Evolutionary conservation across 2,888 invertebrate genomes (phyloP), one percentile per base, ranked within the genome.

Genomic region (Atherix ibis): DNA sequence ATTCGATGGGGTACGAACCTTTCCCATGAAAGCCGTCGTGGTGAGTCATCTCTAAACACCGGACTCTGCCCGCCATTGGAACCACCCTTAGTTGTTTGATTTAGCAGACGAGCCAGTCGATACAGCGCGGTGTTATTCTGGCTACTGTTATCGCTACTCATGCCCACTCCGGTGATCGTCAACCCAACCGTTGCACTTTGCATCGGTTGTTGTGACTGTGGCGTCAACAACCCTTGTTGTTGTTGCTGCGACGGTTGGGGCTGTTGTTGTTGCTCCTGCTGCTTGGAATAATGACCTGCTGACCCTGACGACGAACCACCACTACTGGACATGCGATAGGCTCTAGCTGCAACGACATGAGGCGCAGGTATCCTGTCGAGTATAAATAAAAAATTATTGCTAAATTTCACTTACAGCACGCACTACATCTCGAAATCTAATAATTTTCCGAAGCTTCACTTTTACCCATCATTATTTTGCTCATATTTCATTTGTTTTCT

Each of bases 11-110:
- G n/a, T 31, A 26, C 27, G 29, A 12, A 69, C 69, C 66, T 64
- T 46, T 68, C 68, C 68, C 68, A 69, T 31, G 68, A 68, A 39
- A 68, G 56, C 34, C 68, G 60, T 35, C 69, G 56, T 18, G 65
- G 64, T 40, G 64, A 58, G 44, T 65, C 65, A 44, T 66, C 65
- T 38, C 52, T 52, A 9, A 55, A 53, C 18, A 53, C 53, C 40
- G 55, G 54, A 45, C 54, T 56, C 28, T 55, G 53, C 40, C 43
- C 45, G 39, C 42, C 42, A 41, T 41, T 42, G 18, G 39, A 42
- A 38, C 38, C 43, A 17, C 45, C 44, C 32, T 50, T 52, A 39
- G 47, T 46, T 34, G 48, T 58, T 47, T 70, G 71, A 53, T 68
- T 70, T 43, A 70, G 60, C 37, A 71, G 56, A 42, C 65, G 63